These are phyloP conservation scores for Dynastes maya DNA, from an alignment of 2,888 invertebrate genomes.

Conservation along the genomic window DNA sequence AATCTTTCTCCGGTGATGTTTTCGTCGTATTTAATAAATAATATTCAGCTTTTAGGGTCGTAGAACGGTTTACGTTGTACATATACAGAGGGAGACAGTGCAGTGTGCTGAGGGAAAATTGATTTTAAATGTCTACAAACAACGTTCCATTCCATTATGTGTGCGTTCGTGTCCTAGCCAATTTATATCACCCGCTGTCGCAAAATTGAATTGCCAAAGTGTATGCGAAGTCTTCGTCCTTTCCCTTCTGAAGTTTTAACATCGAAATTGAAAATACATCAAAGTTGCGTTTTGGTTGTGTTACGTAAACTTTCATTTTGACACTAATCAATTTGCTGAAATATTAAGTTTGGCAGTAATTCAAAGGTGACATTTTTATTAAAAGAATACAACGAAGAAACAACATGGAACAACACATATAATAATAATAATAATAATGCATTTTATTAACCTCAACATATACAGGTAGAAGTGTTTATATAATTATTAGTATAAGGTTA, in stretches of 20 bases:
- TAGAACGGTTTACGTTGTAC: background rate
- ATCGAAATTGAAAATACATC: constrained; percentile 22
- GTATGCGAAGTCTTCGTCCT: constrained; percentile 21
- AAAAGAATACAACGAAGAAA: background rate
- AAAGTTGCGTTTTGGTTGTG: constrained; percentile 3
- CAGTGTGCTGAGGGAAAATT: constrained; percentile 4
- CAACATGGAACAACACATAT: background rate
- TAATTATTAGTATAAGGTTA: no score
- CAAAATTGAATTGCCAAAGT: constrained; percentile 44
- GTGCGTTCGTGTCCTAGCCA: constrained; percentile 34
- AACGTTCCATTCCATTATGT: constrained; percentile 35
- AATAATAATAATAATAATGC: no score
- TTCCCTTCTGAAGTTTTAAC: constrained; percentile 17
- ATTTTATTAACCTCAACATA: no score
- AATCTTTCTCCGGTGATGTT: background rate
- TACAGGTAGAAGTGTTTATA: no score
- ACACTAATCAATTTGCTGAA: background rate
- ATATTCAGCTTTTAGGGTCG: constrained; percentile 5
- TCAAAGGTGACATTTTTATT: background rate
- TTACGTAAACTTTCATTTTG: background rate
- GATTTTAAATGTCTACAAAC: constrained; percentile 47
- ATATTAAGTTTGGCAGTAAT: background rate
- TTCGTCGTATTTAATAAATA: constrained; percentile 34
- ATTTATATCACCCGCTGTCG: constrained; percentile 45
- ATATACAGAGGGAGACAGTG: constrained; percentile 15